These are phyloP conservation scores for Odontothrips loti DNA, from an alignment of 2,888 invertebrate species.

Conservation along the genomic window DNA sequence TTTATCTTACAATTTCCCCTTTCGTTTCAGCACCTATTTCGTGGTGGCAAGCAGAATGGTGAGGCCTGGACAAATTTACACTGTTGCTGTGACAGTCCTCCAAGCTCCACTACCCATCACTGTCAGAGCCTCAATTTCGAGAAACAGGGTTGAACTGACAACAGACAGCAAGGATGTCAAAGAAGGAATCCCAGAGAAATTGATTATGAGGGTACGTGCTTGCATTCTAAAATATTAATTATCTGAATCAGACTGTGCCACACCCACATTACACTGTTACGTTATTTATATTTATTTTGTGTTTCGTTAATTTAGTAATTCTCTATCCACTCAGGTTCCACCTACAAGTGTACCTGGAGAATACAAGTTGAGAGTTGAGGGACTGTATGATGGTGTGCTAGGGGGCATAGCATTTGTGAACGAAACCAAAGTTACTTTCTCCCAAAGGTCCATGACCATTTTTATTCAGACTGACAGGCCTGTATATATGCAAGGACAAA, in stretches of 20 bases:
- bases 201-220: constrained; percentile 72
- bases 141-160: constrained; percentile 86
- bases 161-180: constrained; percentile 76
- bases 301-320: not conserved
- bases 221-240: too few relatives aligned
- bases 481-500: constrained; percentile 89
- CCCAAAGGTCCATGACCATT: constrained; percentile 87
- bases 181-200: constrained; percentile 81
- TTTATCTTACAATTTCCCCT: too few relatives aligned
- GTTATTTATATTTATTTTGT: constrained; percentile 32
- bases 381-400: constrained; percentile 67
- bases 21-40: constrained; percentile 72
- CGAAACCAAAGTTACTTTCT: constrained; percentile 79
- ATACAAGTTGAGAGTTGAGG: constrained; percentile 80
- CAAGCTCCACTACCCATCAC: constrained; percentile 74
- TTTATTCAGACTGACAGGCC: constrained; percentile 95
- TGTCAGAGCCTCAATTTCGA: constrained; percentile 81
- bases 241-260: too few relatives aligned
- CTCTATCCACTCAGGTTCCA: constrained; percentile 59
- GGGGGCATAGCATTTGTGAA: constrained; percentile 88
- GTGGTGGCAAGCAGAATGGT: constrained; percentile 88
- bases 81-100: constrained; percentile 79
- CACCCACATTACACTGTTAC: too few relatives aligned
- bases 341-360: constrained; percentile 75
- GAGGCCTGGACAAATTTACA: constrained; percentile 85